A percentile compares a stretch with the other conserved stretches of the same genome.
Evolutionary conservation across 2,113 vertebrate genomes (phyloP).

Genomic region (Myiozetetes cayanensis): DNA sequence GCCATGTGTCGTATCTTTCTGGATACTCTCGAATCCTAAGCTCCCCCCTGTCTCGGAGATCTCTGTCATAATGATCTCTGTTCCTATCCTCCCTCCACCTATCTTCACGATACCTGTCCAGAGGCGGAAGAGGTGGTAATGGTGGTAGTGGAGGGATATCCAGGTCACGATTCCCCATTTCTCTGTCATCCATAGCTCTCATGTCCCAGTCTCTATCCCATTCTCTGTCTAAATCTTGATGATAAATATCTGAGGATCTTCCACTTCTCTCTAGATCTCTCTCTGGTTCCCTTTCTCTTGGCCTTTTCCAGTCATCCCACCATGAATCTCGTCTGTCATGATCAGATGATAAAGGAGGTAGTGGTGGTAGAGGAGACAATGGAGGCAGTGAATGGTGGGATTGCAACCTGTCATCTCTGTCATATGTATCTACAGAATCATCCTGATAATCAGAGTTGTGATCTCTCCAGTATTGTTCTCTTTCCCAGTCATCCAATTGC

Average conservation of each 20-base stretch:
- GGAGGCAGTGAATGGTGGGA: constrained; percentile 69
- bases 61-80: constrained; percentile 84
- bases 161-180: constrained; percentile 78
- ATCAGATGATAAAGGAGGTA: constrained; percentile 79
- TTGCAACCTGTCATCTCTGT: constrained; percentile 82
- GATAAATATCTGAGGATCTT: constrained; percentile 78
- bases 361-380: constrained; percentile 58
- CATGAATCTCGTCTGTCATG: constrained; percentile 71
- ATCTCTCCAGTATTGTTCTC: constrained; percentile 86
- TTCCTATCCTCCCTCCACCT: constrained; percentile 85
- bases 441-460: constrained; percentile 80
- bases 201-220: constrained; percentile 79
- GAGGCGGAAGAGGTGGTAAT: constrained; percentile 79
- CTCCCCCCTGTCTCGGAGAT: constrained; percentile 81
- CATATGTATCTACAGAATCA: constrained; percentile 79
- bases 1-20: constrained; percentile 78
- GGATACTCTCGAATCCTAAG: constrained; percentile 85
- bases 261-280: constrained; percentile 79
- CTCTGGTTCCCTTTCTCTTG: constrained; percentile 72
- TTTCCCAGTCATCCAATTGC: constrained; percentile 74
- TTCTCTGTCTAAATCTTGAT: constrained; percentile 79
- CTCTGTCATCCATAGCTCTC: constrained; percentile 82
- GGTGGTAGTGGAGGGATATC: constrained; percentile 81
- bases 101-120: constrained; percentile 85
- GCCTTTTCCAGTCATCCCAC: constrained; percentile 80